phyloP scores from a whole-genome alignment of 1,140 invertebrate genomes.

The Acromyrmex heyeri region DNA sequence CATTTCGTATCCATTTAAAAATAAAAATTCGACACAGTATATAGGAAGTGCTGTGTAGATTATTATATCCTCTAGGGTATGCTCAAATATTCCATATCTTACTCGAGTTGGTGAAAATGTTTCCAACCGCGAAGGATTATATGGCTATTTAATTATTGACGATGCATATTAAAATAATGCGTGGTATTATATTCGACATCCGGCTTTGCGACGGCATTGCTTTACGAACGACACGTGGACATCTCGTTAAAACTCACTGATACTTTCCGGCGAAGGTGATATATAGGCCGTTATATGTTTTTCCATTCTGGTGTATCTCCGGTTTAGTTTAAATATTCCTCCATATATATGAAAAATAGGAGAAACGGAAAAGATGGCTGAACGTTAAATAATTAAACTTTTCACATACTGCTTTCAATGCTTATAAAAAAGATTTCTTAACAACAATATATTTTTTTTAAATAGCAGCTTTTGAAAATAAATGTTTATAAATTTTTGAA shows the following conservation, averaged over 20 bases:
- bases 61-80: not conserved
- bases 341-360: not conserved
- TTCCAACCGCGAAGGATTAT: constrained; percentile 28
- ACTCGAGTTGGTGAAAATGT: constrained; percentile 25
- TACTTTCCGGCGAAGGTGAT: not conserved
- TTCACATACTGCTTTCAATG: constrained; percentile 4
- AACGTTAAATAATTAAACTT: constrained; percentile 39
- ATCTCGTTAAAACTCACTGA: constrained; percentile 17
- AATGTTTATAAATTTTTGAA: not conserved
- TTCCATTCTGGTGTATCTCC: not conserved
- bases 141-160: constrained; percentile 46
- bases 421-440: not conserved
- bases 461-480: not conserved
- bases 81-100: constrained; percentile 7
- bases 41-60: not conserved
- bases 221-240: constrained; percentile 19
- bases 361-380: not conserved
- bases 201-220: not conserved
- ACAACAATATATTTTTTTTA: not conserved
- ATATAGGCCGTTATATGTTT: not conserved
- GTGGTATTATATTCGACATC: constrained; percentile 33
- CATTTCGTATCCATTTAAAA: not conserved
- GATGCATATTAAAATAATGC: constrained; percentile 40
- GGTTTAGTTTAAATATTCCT: constrained; percentile 4
- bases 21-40: not conserved